Evolutionary conservation across 2,888 invertebrate species (phyloP).

Genomic region (Lasioglossum pauxillum): DNA sequence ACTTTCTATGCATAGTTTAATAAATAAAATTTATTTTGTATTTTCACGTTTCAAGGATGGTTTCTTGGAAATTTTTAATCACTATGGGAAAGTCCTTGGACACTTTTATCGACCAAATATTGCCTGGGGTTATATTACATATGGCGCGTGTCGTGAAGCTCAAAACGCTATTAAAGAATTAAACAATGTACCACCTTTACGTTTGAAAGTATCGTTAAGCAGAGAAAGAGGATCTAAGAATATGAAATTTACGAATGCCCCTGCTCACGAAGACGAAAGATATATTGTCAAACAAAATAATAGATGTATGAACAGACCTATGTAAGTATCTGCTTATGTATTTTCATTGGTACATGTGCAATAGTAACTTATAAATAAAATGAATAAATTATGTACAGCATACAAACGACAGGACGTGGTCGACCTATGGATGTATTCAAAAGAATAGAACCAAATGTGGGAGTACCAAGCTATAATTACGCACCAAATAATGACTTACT

Average conservation of each 20-base stretch:
- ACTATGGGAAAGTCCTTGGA: slow-evolving; percentile 68
- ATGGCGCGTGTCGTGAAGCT: slow-evolving; percentile 73
- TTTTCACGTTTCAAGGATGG: slow-evolving; percentile 67
- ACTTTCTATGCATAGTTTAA: background rate
- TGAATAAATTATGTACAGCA: slow-evolving; percentile 19
- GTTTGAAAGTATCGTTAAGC: slow-evolving; percentile 72
- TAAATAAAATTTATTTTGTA: background rate
- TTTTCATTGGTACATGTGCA: background rate
- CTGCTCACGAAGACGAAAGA: background rate
- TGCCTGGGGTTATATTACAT: slow-evolving; percentile 75
- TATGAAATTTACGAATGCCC: background rate
- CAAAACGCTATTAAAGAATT: slow-evolving; percentile 76
- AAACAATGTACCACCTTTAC: slow-evolving; percentile 72
- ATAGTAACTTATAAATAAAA: background rate
- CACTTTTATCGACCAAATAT: slow-evolving; percentile 58
- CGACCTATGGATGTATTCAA: slow-evolving; percentile 20
- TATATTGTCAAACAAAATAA: background rate
- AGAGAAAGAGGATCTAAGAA: slow-evolving; percentile 51
- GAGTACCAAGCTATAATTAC: slow-evolving; percentile 33
- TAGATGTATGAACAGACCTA: background rate
- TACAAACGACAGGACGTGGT: slow-evolving; percentile 23
- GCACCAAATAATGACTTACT: slow-evolving; percentile 65
- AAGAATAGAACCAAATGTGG: background rate
- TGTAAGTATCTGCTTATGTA: slow-evolving; percentile 37
- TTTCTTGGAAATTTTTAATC: slow-evolving; percentile 69